These are phyloP conservation scores for Malurus splendens DNA, from an alignment of 2,797 vertebrate species.

Conservation along the genomic window DNA sequence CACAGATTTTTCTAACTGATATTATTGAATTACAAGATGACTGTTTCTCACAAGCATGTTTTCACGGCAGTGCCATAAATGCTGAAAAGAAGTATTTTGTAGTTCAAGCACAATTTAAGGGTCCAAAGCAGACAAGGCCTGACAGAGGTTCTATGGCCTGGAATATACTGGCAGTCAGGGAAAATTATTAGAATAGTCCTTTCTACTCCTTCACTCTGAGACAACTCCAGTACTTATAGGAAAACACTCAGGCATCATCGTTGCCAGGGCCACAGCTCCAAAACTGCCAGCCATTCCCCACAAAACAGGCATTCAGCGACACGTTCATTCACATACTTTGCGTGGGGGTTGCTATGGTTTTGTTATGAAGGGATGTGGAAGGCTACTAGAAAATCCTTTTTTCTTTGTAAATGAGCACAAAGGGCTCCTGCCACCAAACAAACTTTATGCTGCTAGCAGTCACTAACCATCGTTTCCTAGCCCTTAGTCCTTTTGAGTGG, in stretches of 20 bases:
- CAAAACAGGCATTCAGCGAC: constrained; percentile 25
- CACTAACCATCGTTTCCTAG: not conserved
- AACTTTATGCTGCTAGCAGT: not conserved
- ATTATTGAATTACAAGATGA: not conserved
- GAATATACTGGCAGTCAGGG: not conserved
- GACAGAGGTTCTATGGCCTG: not conserved
- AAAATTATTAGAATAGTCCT: not conserved
- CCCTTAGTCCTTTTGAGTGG: not conserved
- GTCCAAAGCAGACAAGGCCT: not conserved
- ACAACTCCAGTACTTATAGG: not conserved
- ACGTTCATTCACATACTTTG: not conserved
- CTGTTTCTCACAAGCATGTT: not conserved
- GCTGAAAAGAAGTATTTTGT: not conserved
- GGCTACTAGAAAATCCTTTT: not conserved
- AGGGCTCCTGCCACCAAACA: not conserved
- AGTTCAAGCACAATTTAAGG: not conserved
- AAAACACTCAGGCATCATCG: not conserved
- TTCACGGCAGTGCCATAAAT: not conserved
- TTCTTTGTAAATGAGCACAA: not conserved
- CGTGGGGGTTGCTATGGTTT: constrained; percentile 30
- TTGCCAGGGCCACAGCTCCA: constrained; percentile 15
- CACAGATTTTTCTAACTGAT: not conserved
- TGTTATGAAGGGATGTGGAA: constrained; percentile 7
- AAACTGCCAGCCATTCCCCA: constrained; percentile 15
- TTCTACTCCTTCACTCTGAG: not conserved